Evolutionary conservation across 2,888 invertebrate genomes (phyloP).

Genomic region (Ormyrus thymus): DNA sequence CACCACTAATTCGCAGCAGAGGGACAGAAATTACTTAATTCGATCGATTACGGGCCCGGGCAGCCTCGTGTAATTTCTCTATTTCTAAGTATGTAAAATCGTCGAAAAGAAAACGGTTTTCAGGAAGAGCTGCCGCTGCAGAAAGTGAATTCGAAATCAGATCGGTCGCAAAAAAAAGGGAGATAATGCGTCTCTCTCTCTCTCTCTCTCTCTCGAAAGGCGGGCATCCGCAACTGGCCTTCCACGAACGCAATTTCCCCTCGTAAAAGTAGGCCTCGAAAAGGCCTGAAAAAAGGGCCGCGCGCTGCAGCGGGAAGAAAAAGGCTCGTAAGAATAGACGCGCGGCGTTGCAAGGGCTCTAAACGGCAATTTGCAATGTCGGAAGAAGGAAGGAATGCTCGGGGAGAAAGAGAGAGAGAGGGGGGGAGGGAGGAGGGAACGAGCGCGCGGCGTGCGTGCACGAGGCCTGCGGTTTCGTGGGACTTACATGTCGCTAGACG

Average conservation of each 20-base stretch:
- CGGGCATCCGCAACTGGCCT: conserved; percentile 41
- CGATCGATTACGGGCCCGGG: not conserved
- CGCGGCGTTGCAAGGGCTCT: conserved; percentile 27
- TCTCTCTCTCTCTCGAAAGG: not conserved
- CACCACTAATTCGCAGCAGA: not conserved
- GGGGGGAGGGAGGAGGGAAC: not conserved
- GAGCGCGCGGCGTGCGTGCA: not conserved
- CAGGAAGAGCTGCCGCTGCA: conserved; percentile 5
- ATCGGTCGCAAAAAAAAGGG: conserved; percentile 32
- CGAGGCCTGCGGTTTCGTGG: conserved; percentile 43
- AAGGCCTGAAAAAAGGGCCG: conserved; percentile 18
- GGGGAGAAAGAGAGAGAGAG: not conserved
- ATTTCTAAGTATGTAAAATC: conserved; percentile 31
- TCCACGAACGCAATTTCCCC: conserved; percentile 54
- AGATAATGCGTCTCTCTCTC: no score
- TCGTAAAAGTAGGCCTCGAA: conserved; percentile 50
- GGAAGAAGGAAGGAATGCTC: conserved; percentile 54
- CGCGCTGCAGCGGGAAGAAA: not conserved
- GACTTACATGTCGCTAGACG: conserved; percentile 35
- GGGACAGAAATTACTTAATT: conserved; percentile 23
- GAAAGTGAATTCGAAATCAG: conserved; percentile 41
- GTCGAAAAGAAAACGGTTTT: conserved; percentile 17
- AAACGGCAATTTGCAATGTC: conserved; percentile 57
- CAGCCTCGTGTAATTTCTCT: conserved; percentile 27
- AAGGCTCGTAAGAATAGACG: conserved; percentile 48